Evolutionary conservation across 2,888 invertebrate genomes (phyloP), one percentile per base, ranked within the genome.

Genomic region (Dinocampus coccinellae): DNA sequence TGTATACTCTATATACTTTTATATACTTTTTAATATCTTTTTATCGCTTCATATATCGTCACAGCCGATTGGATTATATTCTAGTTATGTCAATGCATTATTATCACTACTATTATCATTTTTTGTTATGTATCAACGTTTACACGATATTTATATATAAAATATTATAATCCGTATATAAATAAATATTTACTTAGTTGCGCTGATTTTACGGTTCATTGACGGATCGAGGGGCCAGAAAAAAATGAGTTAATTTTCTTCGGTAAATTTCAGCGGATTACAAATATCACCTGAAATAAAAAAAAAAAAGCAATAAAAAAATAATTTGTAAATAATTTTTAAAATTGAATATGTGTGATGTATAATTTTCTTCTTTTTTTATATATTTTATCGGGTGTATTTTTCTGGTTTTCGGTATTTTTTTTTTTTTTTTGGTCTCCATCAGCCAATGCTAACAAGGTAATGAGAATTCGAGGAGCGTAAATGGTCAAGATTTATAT

Each of bases 51-150:
- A 20, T 29, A 26, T 26, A 52, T 64, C 20, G 63, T 64, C 52
- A 64, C 63, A 64, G 29, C 33, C 33, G 52, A 64, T 52, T 64
- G 47, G 52, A 52, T 52, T 64, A 64, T 64, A 20, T 64, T 16
- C 29, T 20, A 20, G 47, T 33, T 20, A 16, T 64, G 52, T 47
- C 29, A 64, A 47, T 52, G 52, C 33, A 1, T 64, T 64, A 29
- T 29, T 52, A 29, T 62, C 33, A 52, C n/a, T n/a, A n/a, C n/a
- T n/a, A n/a, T n/a, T n/a, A n/a, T n/a, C n/a, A n/a, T n/a, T n/a
- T n/a, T n/a, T n/a, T n/a, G n/a, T n/a, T n/a, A n/a, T n/a, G n/a
- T n/a, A n/a, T n/a, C n/a, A n/a, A n/a, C 20, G 29, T 6, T 11
- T 33, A 4, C 13, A 58, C 33, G 11, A 34, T 34, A 29, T 33